Conservation (phyloP, 2,113 vertebrate genomes). For the Macrotis lagotis region DNA sequence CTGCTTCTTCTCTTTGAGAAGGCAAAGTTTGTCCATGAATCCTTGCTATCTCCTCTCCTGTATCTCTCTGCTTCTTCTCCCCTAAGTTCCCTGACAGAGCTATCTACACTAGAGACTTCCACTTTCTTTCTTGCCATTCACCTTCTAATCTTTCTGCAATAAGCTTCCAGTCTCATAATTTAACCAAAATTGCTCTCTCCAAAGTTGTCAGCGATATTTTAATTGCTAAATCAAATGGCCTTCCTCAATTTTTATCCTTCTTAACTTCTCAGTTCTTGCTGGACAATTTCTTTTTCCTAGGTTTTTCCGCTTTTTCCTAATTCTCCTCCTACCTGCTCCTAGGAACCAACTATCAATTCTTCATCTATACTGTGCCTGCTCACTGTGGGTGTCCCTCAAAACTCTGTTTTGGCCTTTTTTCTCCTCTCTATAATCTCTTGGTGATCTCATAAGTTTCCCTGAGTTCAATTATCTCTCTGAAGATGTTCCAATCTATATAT, state of each 20-base stretch:
- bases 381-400: not conserved
- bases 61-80: not conserved
- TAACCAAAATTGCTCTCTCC: not conserved
- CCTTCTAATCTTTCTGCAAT: not conserved
- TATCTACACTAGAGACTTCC: not conserved
- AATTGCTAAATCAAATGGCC: not conserved
- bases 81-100: not conserved
- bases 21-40: not conserved
- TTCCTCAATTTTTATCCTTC: not conserved
- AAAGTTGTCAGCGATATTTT: not conserved
- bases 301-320: not conserved
- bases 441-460: not conserved
- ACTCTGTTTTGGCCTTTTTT: not conserved
- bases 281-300: not conserved
- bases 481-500: not conserved
- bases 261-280: not conserved
- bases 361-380: not conserved
- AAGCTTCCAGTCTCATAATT: not conserved
- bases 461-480: not conserved
- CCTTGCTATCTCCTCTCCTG: not conserved
- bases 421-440: not conserved
- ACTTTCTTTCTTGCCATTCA: not conserved
- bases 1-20: not conserved
- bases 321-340: not conserved
- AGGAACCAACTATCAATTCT: not conserved